phyloP scores from a whole-genome alignment of 2,113 vertebrate species.

The Tylochromis polylepis region DNA sequence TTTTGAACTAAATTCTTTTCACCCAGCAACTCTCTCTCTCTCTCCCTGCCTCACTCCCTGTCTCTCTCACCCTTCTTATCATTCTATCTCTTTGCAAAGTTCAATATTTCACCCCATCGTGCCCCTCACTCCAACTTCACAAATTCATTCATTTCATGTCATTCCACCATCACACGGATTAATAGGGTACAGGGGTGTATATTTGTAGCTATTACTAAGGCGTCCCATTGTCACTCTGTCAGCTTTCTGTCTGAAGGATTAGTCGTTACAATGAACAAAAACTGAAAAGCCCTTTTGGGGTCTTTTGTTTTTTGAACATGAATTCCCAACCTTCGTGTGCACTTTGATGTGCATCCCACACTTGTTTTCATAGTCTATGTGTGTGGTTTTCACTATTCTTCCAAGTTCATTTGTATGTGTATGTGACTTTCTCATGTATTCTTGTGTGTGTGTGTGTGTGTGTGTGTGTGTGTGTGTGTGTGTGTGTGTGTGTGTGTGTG shows the following conservation, averaged over 20 bases:
- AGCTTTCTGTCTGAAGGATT: not conserved
- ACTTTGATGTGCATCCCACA: not conserved
- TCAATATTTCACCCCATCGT: not conserved
- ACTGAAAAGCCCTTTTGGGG: not conserved
- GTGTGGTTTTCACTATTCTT: not conserved
- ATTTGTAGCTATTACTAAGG: not conserved
- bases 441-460: not conserved
- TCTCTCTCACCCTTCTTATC: not conserved
- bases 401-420: not conserved
- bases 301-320: not conserved
- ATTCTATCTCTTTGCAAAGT: not conserved
- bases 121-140: not conserved
- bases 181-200: not conserved
- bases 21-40: not conserved
- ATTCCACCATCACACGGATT: not conserved
- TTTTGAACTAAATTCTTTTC: not conserved
- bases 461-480: not conserved
- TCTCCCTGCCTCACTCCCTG: fast-evolving
- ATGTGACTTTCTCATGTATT: not conserved
- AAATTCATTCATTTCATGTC: not conserved
- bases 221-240: not conserved
- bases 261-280: not conserved
- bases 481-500: constrained; percentile 1
- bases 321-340: not conserved
- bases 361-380: not conserved